A percentile compares a stretch with the other conserved stretches of the same genome.
These are phyloP conservation scores for Sakesphorus luctuosus DNA, from an alignment of 2,113 vertebrate genomes.

Conservation along the genomic window DNA sequence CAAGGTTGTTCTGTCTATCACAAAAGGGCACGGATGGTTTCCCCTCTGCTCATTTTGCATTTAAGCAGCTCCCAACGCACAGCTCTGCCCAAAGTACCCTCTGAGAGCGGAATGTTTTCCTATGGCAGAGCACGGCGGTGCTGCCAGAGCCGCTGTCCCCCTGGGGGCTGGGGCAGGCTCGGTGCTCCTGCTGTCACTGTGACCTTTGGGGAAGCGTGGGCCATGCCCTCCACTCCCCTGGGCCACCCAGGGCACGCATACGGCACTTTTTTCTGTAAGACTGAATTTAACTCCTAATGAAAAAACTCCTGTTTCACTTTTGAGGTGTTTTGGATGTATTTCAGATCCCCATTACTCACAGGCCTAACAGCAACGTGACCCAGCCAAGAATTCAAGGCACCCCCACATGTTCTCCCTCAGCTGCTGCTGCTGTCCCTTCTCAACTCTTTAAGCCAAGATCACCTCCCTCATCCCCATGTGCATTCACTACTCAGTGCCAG, in stretches of 20 bases:
- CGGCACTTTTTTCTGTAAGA: not conserved
- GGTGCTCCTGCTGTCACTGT: not conserved
- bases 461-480: not conserved
- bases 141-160: not conserved
- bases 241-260: not conserved
- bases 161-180: not conserved
- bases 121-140: fast-evolving
- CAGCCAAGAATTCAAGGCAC: not conserved
- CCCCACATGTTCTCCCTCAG: not conserved
- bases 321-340: not conserved
- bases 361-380: fast-evolving
- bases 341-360: not conserved
- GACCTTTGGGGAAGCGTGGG: not conserved
- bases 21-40: slow-evolving; percentile 6
- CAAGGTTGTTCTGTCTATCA: not conserved
- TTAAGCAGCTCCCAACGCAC: not conserved
- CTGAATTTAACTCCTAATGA: not conserved
- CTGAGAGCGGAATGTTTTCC: fast-evolving
- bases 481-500: not conserved
- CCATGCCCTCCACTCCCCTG: not conserved
- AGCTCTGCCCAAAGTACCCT: not conserved
- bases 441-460: not conserved
- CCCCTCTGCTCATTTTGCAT: not conserved
- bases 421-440: not conserved
- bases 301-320: not conserved